Percentiles rank a stretch among this genome's conserved stretches.
Evolutionary conservation across 1,140 invertebrate genomes (phyloP).

Genomic region (Coptotermes formosanus): DNA sequence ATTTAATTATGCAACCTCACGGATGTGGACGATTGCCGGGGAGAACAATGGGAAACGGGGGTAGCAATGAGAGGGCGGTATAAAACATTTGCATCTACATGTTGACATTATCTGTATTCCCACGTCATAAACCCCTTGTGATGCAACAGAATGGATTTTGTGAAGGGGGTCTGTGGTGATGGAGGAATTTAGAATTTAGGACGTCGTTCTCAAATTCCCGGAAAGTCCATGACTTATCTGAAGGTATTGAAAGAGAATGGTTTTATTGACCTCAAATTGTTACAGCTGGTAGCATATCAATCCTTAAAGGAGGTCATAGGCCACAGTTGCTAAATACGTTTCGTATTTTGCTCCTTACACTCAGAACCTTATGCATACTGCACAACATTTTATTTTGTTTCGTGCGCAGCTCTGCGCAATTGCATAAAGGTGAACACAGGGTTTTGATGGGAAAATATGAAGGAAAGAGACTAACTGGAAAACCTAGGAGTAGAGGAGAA

Average conservation of each 20-base stretch:
- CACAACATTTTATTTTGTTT: too few relatives aligned
- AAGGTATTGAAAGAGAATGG: not conserved
- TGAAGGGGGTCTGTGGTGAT: not conserved
- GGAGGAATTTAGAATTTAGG: conserved; percentile 9
- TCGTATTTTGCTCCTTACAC: too few relatives aligned
- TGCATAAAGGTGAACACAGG: too few relatives aligned
- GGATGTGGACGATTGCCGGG: not conserved
- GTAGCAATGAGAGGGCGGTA: not conserved
- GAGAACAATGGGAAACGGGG: not conserved
- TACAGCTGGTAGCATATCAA: not conserved
- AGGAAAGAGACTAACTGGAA: too few relatives aligned
- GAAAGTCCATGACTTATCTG: not conserved
- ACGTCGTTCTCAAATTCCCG: not conserved
- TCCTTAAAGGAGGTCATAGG: not conserved
- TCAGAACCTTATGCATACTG: too few relatives aligned
- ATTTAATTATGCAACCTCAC: not conserved
- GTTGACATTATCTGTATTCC: conserved; percentile 18
- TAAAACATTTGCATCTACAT: conserved; percentile 17
- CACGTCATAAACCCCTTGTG: not conserved
- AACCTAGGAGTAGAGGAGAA: too few relatives aligned
- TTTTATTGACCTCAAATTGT: not conserved
- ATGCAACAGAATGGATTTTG: not conserved
- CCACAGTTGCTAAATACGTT: too few relatives aligned
- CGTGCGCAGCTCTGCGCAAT: too few relatives aligned
- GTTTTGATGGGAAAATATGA: too few relatives aligned